Conservation (phyloP, 2,113 vertebrate species). For the Nesogale talazaci region DNA sequence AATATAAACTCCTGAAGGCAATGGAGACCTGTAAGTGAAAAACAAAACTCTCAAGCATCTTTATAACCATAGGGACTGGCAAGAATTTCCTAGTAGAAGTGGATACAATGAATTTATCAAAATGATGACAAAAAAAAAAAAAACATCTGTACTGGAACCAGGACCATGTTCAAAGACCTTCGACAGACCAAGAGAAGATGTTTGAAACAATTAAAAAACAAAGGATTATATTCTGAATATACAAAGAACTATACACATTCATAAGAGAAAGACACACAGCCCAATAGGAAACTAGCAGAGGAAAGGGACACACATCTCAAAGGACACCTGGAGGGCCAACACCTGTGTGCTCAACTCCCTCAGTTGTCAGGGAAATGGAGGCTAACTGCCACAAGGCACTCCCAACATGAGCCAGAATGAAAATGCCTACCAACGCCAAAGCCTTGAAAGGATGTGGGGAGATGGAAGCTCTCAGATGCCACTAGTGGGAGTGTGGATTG, state of each 20-base stretch:
- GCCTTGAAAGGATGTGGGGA: too few relatives aligned
- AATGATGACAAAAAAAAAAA: too few relatives aligned
- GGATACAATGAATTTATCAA: not conserved
- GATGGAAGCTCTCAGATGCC: not conserved
- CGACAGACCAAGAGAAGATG: not conserved
- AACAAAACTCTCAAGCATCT: not conserved
- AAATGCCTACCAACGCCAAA: not conserved
- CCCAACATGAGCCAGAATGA: not conserved
- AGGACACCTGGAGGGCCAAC: too few relatives aligned
- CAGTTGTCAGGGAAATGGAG: not conserved
- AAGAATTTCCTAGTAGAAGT: conserved; percentile 14
- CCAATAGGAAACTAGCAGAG: not conserved
- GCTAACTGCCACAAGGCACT: not conserved
- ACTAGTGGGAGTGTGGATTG: too few relatives aligned
- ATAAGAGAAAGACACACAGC: not conserved
- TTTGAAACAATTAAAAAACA: conserved; percentile 1
- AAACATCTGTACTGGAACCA: not conserved
- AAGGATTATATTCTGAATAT: conserved; percentile 11
- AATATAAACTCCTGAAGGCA: not conserved
- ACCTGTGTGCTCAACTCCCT: not conserved
- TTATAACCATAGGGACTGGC: not conserved
- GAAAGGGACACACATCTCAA: not conserved
- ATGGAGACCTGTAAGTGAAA: not conserved
- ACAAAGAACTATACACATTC: not conserved
- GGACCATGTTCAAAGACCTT: not conserved